Evolutionary conservation across 2,113 vertebrate genomes (phyloP).

Genomic region (Dicaeum eximium): DNA sequence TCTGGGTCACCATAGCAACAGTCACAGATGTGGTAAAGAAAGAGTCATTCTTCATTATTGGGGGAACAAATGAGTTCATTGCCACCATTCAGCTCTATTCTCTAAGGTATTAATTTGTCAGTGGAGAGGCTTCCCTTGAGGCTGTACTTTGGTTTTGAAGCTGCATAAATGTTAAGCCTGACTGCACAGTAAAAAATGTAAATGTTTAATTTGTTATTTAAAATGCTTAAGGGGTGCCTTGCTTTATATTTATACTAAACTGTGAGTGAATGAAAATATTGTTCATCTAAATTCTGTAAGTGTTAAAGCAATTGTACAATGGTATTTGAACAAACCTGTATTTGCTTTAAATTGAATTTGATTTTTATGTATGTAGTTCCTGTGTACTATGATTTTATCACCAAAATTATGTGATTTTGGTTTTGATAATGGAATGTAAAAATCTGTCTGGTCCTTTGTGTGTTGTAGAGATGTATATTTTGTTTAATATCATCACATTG

Average conservation of each 20-base stretch:
- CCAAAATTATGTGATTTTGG: constrained; percentile 22
- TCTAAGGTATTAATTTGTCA: constrained; percentile 92
- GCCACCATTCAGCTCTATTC: constrained; percentile 85
- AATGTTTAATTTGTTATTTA: constrained; percentile 86
- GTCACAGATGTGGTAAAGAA: constrained; percentile 86
- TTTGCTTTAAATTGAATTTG: constrained; percentile 72
- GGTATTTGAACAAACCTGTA: constrained; percentile 17
- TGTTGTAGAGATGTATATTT: not conserved
- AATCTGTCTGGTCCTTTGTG: not conserved
- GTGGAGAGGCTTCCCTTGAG: constrained; percentile 81
- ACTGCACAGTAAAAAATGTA: constrained; percentile 83
- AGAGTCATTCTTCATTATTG: constrained; percentile 94
- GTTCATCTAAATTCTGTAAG: constrained; percentile 72
- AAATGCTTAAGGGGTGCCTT: constrained; percentile 81
- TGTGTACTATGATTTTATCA: constrained; percentile 54
- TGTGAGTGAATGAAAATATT: constrained; percentile 75
- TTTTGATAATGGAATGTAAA: not conserved
- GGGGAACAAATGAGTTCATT: constrained; percentile 93
- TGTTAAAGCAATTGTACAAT: constrained; percentile 53
- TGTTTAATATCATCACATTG: not conserved
- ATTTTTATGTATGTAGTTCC: constrained; percentile 52
- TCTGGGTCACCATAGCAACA: constrained; percentile 89
- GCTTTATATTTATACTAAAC: constrained; percentile 82
- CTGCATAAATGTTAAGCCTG: constrained; percentile 83
- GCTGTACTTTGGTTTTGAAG: constrained; percentile 81